Percentiles rank a stretch among this genome's conserved stretches.
Evolutionary conservation across 1,140 invertebrate genomes (phyloP).

Genomic region (Phymorhynchus buccinoides): DNA sequence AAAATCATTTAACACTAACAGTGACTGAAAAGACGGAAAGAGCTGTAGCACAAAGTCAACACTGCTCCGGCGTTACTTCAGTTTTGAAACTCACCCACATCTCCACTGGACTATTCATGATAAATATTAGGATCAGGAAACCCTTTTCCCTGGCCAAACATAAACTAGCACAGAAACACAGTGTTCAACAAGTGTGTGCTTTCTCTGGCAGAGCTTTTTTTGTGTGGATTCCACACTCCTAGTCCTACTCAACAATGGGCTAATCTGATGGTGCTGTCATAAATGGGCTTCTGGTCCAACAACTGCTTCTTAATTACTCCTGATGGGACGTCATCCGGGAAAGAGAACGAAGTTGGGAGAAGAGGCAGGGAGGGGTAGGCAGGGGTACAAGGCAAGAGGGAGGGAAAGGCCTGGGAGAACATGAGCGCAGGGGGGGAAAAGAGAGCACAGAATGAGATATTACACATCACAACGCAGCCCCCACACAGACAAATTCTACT

Average conservation of each 20-base stretch:
- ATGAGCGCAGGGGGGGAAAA: no score
- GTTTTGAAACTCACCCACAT: conserved; percentile 29
- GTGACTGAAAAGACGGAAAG: no score
- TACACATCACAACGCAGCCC: background rate
- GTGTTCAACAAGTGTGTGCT: background rate
- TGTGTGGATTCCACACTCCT: background rate
- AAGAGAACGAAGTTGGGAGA: no score
- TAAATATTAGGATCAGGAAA: background rate
- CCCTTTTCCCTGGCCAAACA: background rate
- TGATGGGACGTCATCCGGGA: background rate
- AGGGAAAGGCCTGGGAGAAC: background rate
- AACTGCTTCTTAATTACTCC: background rate
- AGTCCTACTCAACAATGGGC: background rate
- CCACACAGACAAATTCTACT: background rate
- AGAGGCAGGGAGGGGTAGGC: no score
- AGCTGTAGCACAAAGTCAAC: no score
- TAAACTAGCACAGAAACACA: background rate
- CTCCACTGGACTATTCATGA: conserved; percentile 2
- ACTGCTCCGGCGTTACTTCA: no score
- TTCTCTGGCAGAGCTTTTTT: no score
- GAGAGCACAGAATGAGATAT: background rate
- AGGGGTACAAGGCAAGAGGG: background rate
- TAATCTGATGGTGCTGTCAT: background rate
- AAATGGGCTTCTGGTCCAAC: background rate
- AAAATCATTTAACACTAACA: no score